Conservation (phyloP, 2,888 invertebrate species). For the Germaria angustata region DNA sequence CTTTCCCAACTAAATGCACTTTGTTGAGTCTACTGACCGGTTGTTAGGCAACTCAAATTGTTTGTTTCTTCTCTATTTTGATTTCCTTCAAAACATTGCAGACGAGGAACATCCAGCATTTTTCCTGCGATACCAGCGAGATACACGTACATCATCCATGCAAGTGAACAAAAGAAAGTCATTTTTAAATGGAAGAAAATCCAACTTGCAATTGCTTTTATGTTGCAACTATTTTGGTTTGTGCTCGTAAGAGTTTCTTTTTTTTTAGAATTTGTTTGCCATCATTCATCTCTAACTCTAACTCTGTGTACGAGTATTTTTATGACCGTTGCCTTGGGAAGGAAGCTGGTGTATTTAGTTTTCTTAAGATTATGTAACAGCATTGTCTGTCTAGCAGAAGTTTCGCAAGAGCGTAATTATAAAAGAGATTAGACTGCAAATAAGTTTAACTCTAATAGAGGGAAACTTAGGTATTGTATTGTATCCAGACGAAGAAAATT, state of each 20-base stretch:
- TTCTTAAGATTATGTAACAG: neutral
- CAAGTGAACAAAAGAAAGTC: slow-evolving; percentile 64
- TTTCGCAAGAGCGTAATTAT: too few species aligned
- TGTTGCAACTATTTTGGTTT: slow-evolving; percentile 44
- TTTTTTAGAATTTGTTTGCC: slow-evolving; percentile 49
- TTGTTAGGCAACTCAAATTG: slow-evolving; percentile 27
- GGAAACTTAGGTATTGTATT: too few species aligned
- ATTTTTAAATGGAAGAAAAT: slow-evolving; percentile 47
- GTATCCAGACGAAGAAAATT: too few species aligned
- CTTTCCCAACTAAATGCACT: slow-evolving; percentile 25
- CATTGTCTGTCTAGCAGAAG: too few species aligned
- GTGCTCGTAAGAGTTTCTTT: slow-evolving; percentile 2
- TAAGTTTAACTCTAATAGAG: too few species aligned
- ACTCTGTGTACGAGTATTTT: slow-evolving; percentile 16
- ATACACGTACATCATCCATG: slow-evolving; percentile 60
- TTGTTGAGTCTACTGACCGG: slow-evolving; percentile 17
- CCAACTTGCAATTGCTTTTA: slow-evolving; percentile 53
- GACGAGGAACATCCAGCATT: slow-evolving; percentile 36
- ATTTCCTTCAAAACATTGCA: neutral
- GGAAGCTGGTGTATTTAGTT: neutral
- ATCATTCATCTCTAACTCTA: slow-evolving; percentile 53
- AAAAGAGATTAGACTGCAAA: too few species aligned
- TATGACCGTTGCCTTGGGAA: neutral
- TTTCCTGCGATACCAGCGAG: slow-evolving; percentile 54
- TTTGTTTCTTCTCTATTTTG: slow-evolving; percentile 11